Evolutionary conservation across 2,888 invertebrate genomes (phyloP).

Genomic region (Brachyptera risi): DNA sequence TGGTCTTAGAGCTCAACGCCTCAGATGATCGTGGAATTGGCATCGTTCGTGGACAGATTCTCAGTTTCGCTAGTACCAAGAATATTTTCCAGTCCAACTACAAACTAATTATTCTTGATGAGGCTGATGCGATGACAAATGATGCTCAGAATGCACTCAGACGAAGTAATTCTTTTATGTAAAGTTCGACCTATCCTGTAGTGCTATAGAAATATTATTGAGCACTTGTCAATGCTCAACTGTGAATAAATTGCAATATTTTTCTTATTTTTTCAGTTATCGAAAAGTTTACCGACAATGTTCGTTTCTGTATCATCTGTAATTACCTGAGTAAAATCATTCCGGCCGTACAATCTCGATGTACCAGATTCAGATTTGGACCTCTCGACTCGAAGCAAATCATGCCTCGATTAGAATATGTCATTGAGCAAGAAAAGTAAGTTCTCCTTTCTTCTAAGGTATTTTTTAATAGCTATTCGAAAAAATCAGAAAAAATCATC

Average conservation of each 20-base stretch:
- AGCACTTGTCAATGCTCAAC: too few species aligned
- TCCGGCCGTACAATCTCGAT: slow-evolving; percentile 96
- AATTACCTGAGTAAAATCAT: slow-evolving; percentile 98
- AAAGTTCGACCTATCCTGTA: slow-evolving; percentile 10
- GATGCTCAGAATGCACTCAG: slow-evolving; percentile 98
- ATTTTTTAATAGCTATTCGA: background rate
- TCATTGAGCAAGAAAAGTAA: slow-evolving; percentile 79
- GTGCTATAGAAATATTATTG: background rate
- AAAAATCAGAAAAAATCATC: too few species aligned
- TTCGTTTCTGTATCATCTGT: slow-evolving; percentile 97
- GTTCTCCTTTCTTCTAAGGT: slow-evolving; percentile 36
- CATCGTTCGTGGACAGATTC: slow-evolving; percentile 88
- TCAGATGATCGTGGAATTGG: slow-evolving; percentile 98
- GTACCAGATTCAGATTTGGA: slow-evolving; percentile 94
- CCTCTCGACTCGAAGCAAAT: slow-evolving; percentile 84
- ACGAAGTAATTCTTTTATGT: slow-evolving; percentile 61
- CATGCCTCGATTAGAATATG: slow-evolving; percentile 78
- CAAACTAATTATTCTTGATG: slow-evolving; percentile 94
- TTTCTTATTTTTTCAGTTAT: slow-evolving; percentile 66
- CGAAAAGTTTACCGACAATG: slow-evolving; percentile 98
- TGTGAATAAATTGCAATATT: too few species aligned
- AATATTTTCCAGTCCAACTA: slow-evolving; percentile 92
- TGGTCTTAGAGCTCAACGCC: slow-evolving; percentile 94
- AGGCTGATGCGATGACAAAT: slow-evolving; percentile 99
- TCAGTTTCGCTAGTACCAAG: slow-evolving; percentile 94